Evolutionary conservation across 2,113 vertebrate species (phyloP).

Genomic region (Boleophthalmus pectinirostris): DNA sequence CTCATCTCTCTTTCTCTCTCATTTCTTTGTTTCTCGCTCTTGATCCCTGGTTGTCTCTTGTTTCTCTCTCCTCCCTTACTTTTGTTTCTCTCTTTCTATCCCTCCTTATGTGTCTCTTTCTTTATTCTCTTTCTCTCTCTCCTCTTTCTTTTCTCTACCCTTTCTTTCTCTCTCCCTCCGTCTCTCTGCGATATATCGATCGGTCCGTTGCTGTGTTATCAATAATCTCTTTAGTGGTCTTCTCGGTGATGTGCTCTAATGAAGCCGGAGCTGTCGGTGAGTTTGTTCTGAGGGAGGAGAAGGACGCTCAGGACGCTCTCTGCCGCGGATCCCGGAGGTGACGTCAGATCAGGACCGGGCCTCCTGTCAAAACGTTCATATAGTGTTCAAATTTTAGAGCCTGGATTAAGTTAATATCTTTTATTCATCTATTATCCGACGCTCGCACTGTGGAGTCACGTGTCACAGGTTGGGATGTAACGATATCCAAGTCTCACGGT

Average conservation of each 20-base stretch:
- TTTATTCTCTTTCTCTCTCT: neutral
- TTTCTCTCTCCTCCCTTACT: neutral
- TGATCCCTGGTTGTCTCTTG: neutral
- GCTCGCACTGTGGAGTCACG: too few species aligned
- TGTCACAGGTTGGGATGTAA: too few species aligned
- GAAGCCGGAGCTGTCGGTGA: slow-evolving; percentile 62
- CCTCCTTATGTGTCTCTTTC: too few species aligned
- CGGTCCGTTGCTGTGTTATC: slow-evolving; percentile 62
- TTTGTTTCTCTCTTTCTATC: too few species aligned
- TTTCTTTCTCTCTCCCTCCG: slow-evolving; percentile 22
- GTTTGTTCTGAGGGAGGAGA: slow-evolving; percentile 15
- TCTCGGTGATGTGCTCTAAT: slow-evolving; percentile 68
- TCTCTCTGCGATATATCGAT: slow-evolving; percentile 63
- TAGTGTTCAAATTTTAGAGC: too few species aligned
- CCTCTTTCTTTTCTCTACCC: neutral
- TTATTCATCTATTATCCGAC: too few species aligned
- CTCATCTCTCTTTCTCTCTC: too few species aligned
- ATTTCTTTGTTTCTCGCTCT: too few species aligned
- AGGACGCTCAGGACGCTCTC: neutral
- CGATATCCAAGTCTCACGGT: too few species aligned
- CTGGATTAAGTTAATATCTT: too few species aligned
- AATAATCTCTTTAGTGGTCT: slow-evolving; percentile 72
- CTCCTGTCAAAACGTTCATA: too few species aligned
- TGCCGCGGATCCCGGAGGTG: too few species aligned
- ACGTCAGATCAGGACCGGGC: neutral